Percentiles rank a stretch among this genome's conserved stretches.
Evolutionary conservation across 1,140 invertebrate species (phyloP).

Genomic region (Limonius californicus): DNA sequence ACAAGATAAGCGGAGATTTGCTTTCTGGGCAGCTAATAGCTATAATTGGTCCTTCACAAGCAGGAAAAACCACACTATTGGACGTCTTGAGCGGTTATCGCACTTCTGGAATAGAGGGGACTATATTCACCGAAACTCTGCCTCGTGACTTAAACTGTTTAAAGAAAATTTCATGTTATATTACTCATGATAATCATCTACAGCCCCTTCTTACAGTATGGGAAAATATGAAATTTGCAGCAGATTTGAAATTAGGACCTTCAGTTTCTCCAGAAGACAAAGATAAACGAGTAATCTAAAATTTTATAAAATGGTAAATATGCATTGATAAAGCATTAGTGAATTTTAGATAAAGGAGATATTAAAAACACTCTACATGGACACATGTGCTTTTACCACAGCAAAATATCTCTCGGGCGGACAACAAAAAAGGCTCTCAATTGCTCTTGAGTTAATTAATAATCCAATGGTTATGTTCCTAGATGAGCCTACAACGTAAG

Average conservation of each 20-base stretch:
- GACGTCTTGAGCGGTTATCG: slow-evolving; percentile 56
- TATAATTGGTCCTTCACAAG: slow-evolving; percentile 78
- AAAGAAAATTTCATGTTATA: slow-evolving; percentile 82
- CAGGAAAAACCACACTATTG: slow-evolving; percentile 76
- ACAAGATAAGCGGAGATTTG: slow-evolving; percentile 55
- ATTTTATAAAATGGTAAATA: no score
- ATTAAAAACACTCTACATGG: slow-evolving; percentile 52
- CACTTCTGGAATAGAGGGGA: background rate
- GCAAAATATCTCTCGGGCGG: slow-evolving; percentile 81
- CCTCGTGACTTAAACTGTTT: slow-evolving; percentile 69
- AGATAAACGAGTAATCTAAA: no score
- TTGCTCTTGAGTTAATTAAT: slow-evolving; percentile 89
- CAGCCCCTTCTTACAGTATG: slow-evolving; percentile 78
- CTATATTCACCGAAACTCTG: background rate
- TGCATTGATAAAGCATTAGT: no score
- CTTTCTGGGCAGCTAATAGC: slow-evolving; percentile 62
- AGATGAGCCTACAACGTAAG: slow-evolving; percentile 80
- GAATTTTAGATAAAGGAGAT: slow-evolving; percentile 70
- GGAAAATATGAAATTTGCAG: slow-evolving; percentile 82
- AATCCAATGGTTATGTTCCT: slow-evolving; percentile 90
- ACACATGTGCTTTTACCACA: slow-evolving; percentile 59
- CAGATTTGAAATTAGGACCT: slow-evolving; percentile 77
- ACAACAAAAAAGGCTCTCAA: slow-evolving; percentile 85
- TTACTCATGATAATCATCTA: slow-evolving; percentile 85
- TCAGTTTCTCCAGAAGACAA: background rate